Base-by-base conservation (phyloP, 92 coral and sea anemone genomes). In the Pocillopora grandis region DNA sequence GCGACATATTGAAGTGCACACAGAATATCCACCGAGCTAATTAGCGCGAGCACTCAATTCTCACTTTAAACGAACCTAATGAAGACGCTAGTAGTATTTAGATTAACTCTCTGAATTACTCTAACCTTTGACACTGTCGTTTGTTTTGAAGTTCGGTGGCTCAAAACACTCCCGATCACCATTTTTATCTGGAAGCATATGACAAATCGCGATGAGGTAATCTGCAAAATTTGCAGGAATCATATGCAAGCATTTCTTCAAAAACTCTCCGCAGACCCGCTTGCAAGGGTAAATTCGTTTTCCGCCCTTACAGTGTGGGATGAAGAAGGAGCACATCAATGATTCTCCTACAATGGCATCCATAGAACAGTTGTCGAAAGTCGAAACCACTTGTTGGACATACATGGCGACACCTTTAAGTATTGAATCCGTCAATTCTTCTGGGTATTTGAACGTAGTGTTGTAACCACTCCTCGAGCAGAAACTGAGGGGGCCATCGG, bases 201-300 rank as follows among this genome's bases (percentile, higher is more conserved):
- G 73, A 66, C 93, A 90, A 62, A 61, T 20, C 0, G 85, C 82
- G 18, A 90, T 36, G 2, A 68, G 0, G 48, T 13, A 76, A 37
- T 76, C 88, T 16, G 67, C 0, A 18, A 31, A 1, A 36, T 10
- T 36, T 59, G 16, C 10, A 31, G 83, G 77, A 0, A 84, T 2
- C 10, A 5, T 17, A 5, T 66, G 35, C 73, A 5, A 73, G 37
- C 92, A 88, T 65, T 75, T 84, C 79, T 88, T 91, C 76, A 91
- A 67, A 76, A 76, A 91, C 86, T 91, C 94, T 16, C 80, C 71
- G 23, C 94, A 91, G 66, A 88, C 94, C 75, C 94, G 74, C 72
- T 64, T 81, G 65, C 94, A 91, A 37, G 92, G 94, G 21, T 84
- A 72, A 17, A 86, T 75, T 31, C 84, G 92, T 5, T 80, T 19